phyloP scores from a whole-genome alignment of 2,797 vertebrate species.

The Gorsachius magnificus region DNA sequence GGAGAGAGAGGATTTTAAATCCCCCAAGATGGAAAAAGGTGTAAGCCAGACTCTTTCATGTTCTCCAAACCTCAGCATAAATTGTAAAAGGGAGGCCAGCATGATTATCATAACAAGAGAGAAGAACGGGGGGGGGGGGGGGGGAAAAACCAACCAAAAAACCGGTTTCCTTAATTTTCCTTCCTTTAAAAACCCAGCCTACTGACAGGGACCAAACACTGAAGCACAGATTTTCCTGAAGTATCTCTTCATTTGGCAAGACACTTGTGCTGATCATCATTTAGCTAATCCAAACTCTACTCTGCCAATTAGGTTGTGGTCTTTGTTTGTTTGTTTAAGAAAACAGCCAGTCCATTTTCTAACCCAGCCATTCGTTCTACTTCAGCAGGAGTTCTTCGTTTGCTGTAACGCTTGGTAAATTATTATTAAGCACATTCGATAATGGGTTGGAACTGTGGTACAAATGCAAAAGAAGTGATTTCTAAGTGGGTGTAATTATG shows the following conservation, averaged over 20 bases:
- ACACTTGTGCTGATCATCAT: neutral
- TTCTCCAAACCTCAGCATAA: neutral
- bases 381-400: neutral
- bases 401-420: neutral
- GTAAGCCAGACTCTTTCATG: neutral
- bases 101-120: neutral
- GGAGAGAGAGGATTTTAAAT: neutral
- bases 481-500: neutral
- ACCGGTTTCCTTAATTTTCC: no score
- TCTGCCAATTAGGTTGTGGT: neutral
- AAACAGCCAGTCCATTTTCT: neutral
- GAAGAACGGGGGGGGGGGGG: neutral
- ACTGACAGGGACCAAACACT: neutral
- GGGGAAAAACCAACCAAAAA: neutral
- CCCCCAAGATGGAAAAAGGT: neutral
- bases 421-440: neutral
- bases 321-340: neutral
- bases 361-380: neutral
- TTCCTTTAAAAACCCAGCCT: neutral
- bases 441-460: neutral
- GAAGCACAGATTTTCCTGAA: neutral
- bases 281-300: neutral
- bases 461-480: constrained; percentile 21
- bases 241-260: neutral
- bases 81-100: neutral